Base-by-base conservation (phyloP, 2,113 vertebrate species). In the Saccopteryx bilineata region DNA sequence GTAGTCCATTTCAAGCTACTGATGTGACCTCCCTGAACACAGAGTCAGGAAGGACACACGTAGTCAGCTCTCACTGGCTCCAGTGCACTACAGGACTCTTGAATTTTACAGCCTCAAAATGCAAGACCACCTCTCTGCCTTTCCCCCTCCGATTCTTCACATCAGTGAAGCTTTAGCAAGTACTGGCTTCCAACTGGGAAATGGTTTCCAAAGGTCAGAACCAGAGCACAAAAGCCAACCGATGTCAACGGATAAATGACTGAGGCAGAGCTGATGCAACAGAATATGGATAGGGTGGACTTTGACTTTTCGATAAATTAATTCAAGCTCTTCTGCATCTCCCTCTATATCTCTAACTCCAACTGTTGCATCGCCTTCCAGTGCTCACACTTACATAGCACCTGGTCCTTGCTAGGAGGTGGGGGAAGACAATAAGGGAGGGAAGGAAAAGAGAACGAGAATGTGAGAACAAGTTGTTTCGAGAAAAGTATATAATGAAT, bases 121-220 rank as follows among this genome's bases (percentile, higher is more conserved):
- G 26, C 9, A 9, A 61, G 84, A 48, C 21, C 4, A 1, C n/a
- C 21, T 12, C 76, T 87, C 56, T 52, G 56, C 48, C 79, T 85
- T 61, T 48, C 15, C 46, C 60, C 19, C 28, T 50, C 21, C 28
- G 61, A 23, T 50, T 50, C n/a, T 61, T 88, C 90, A 75, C 9
- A 81, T 28, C 9, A 4, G 0, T 39, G 50, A 78, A 60, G 26
- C 50, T 63, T 72, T n/a, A 48, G 19, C 28, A 50, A 74, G 15
- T 26, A 8, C 5, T 52, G 7, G 33, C 56, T 75, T 95, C 56
- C 48, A n/a, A 10, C 14, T 2, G 14, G 13, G 31, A 93, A 95
- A 89, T 18, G 50, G 46, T 56, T n/a, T 87, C 19, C 84, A 18
- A 68, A 80, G 69, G 46, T 52, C 65, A 96, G 85, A 96, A n/a